Evolutionary conservation across 2,797 vertebrate species (phyloP).

Genomic region (Anguilla obscura): DNA sequence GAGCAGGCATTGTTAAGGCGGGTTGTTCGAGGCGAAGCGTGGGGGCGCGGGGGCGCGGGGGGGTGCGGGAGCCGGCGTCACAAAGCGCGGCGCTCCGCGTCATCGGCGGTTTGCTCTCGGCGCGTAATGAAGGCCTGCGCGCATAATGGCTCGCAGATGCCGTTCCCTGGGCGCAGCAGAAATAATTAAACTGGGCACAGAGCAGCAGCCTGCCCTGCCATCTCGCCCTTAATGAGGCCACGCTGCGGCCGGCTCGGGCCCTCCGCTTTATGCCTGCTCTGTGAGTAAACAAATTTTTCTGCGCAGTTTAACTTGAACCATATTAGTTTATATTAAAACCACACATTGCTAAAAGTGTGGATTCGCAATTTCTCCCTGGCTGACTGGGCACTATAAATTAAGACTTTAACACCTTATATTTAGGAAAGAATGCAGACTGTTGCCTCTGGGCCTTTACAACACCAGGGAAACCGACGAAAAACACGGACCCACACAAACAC

Average conservation of each 20-base stretch:
- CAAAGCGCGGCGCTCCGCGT: slow-evolving; percentile 11
- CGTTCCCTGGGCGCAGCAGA: slow-evolving; percentile 22
- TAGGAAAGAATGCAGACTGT: slow-evolving; percentile 45
- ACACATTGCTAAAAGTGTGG: slow-evolving; percentile 40
- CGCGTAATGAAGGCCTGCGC: neutral
- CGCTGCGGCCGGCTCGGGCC: slow-evolving; percentile 37
- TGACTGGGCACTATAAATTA: slow-evolving; percentile 32
- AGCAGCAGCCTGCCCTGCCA: slow-evolving; percentile 24
- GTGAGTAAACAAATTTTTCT: slow-evolving; percentile 52
- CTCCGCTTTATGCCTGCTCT: slow-evolving; percentile 42
- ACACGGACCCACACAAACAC: neutral
- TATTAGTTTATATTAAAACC: slow-evolving; percentile 35
- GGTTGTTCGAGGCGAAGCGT: slow-evolving; percentile 20
- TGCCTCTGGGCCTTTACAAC: slow-evolving; percentile 44
- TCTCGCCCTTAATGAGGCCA: slow-evolving; percentile 18
- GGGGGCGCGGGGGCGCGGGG: neutral
- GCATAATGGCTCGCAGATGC: slow-evolving; percentile 39
- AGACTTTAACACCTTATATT: slow-evolving; percentile 45
- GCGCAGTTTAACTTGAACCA: slow-evolving; percentile 51
- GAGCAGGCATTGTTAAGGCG: neutral
- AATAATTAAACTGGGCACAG: slow-evolving; percentile 40
- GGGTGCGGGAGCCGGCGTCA: slow-evolving; percentile 10
- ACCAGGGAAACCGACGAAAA: slow-evolving; percentile 24
- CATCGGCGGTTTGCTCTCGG: slow-evolving; percentile 14
- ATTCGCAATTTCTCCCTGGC: slow-evolving; percentile 13